These are phyloP conservation scores for Chloropsis hardwickii DNA, from an alignment of 2,113 vertebrate species.

Conservation along the genomic window DNA sequence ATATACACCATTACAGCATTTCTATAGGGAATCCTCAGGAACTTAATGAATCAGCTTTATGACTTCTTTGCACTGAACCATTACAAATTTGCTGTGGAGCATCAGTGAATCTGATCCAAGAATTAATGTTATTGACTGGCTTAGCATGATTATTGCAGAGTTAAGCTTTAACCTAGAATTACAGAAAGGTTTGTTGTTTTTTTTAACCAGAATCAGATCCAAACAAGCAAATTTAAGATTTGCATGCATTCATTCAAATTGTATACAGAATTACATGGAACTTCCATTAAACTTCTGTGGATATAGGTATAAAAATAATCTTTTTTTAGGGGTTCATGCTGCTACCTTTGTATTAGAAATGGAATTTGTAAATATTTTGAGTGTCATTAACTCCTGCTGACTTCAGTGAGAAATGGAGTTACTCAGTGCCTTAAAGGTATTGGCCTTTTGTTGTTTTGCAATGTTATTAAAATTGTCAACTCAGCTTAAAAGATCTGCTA, in stretches of 20 bases:
- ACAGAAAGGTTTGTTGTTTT: background rate
- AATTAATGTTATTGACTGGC: background rate
- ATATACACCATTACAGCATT: background rate
- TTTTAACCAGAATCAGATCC: background rate
- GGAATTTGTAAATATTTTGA: background rate
- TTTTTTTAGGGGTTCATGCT: background rate
- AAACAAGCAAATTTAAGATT: background rate
- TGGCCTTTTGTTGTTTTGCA: background rate
- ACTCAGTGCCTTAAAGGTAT: background rate
- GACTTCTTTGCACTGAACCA: background rate
- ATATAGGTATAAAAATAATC: background rate
- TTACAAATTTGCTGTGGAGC: background rate
- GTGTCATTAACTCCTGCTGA: background rate
- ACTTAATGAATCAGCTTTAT: constrained; percentile 1
- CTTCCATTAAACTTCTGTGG: background rate
- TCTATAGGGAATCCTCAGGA: background rate
- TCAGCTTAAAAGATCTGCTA: background rate
- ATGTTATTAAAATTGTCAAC: background rate
- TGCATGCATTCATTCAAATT: background rate
- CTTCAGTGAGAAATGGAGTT: background rate
- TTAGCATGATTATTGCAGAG: background rate
- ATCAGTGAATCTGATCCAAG: background rate
- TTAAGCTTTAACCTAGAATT: background rate
- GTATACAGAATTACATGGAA: background rate
- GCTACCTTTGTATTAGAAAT: background rate